Percentiles rank a stretch among this genome's conserved stretches.
These are phyloP conservation scores for Carollia perspicillata DNA, from an alignment of 2,113 vertebrate species.

Conservation along the genomic window DNA sequence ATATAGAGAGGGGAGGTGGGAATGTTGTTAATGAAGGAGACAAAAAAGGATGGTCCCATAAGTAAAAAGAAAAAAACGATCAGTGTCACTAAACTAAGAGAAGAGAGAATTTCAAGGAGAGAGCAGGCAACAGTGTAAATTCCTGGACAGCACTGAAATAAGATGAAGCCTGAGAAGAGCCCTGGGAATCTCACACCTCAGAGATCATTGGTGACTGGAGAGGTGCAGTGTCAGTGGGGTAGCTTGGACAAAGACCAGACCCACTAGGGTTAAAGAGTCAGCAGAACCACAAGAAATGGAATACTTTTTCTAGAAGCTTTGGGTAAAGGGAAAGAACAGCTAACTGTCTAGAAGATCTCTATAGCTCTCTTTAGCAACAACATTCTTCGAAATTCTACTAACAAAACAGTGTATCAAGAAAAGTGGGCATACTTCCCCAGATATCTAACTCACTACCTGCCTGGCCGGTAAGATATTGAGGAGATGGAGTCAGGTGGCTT, in stretches of 20 bases:
- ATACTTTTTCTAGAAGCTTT: background rate
- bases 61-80: background rate
- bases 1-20: background rate
- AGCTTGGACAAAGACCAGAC: background rate
- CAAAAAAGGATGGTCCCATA: background rate
- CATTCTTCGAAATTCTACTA: background rate
- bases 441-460: background rate
- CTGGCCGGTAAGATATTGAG: background rate
- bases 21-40: background rate
- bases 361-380: background rate
- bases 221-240: rapidly evolving
- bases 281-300: background rate
- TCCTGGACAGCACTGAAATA: background rate
- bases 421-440: background rate
- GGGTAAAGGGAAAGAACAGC: background rate
- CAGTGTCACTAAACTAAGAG: background rate
- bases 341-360: background rate
- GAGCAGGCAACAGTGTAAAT: background rate
- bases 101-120: background rate
- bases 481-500: background rate
- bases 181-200: background rate
- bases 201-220: background rate
- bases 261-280: background rate
- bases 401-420: background rate
- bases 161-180: background rate